Conservation (phyloP, 2,113 vertebrate species). For the Paratilapia polleni region DNA sequence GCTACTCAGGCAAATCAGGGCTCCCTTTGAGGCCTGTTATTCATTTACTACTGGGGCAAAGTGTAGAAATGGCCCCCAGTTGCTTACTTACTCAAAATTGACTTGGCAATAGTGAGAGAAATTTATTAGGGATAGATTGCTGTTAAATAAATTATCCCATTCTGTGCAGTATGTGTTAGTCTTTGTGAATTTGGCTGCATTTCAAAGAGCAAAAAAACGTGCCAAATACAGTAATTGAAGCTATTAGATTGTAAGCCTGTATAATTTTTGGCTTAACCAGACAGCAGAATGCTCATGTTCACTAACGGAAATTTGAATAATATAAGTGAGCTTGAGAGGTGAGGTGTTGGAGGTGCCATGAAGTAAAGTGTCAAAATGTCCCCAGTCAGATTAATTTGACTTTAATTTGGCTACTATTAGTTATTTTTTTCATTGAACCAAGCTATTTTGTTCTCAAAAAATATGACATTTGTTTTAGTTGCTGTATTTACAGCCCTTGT, state of each 20-base stretch:
- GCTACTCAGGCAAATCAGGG: not conserved
- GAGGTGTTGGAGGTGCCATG: constrained; percentile 3
- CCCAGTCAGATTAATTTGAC: constrained; percentile 33
- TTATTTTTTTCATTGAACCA: constrained; percentile 44
- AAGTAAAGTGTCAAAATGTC: constrained; percentile 36
- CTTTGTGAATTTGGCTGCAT: constrained; percentile 38
- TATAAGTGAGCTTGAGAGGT: constrained; percentile 24
- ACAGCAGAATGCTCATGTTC: constrained; percentile 29
- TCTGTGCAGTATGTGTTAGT: constrained; percentile 8
- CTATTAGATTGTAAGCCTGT: constrained; percentile 50
- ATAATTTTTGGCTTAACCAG: constrained; percentile 48
- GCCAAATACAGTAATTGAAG: constrained; percentile 16
- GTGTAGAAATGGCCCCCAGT: not conserved
- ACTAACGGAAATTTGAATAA: constrained; percentile 42
- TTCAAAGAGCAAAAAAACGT: constrained; percentile 34
- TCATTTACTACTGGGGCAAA: constrained; percentile 15
- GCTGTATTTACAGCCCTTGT: constrained; percentile 52
- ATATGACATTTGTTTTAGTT: constrained; percentile 50
- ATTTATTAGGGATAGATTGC: constrained; percentile 24
- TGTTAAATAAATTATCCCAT: constrained; percentile 38
- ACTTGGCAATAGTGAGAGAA: constrained; percentile 27
- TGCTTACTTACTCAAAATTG: constrained; percentile 12
- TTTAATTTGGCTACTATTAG: constrained; percentile 51
- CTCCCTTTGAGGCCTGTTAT: not conserved
- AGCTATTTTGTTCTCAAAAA: constrained; percentile 26